phyloP scores from a whole-genome alignment of 2,888 invertebrate species.

The Drosophila incognita region DNA sequence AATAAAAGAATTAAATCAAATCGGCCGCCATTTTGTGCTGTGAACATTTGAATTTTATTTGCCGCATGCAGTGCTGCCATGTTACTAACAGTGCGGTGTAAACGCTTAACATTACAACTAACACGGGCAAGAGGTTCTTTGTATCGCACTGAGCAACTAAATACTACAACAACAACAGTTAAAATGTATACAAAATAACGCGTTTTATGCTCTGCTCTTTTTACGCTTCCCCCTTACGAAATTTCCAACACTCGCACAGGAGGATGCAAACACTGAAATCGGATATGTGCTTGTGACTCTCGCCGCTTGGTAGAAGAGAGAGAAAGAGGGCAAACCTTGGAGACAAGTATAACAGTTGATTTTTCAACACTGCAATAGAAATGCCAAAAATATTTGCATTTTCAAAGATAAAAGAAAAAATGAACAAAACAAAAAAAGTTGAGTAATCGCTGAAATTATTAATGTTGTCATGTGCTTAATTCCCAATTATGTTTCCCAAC shows the following conservation, averaged over 20 bases:
- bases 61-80: slow-evolving; percentile 29
- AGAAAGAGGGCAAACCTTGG: slow-evolving; percentile 1
- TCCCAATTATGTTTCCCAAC: slow-evolving; percentile 36
- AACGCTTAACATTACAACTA: slow-evolving; percentile 44
- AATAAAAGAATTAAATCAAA: slow-evolving; percentile 44
- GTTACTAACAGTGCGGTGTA: slow-evolving; percentile 58
- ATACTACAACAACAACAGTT: slow-evolving; percentile 19
- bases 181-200: slow-evolving; percentile 70
- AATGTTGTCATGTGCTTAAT: slow-evolving; percentile 51
- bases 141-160: slow-evolving; percentile 29
- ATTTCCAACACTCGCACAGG: slow-evolving; percentile 85
- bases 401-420: slow-evolving; percentile 41
- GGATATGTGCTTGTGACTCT: slow-evolving; percentile 89
- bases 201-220: slow-evolving; percentile 69
- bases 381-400: slow-evolving; percentile 62
- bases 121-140: slow-evolving; percentile 37
- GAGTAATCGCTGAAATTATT: slow-evolving; percentile 37
- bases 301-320: slow-evolving; percentile 86
- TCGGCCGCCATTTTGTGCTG: slow-evolving; percentile 29
- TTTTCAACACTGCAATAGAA: slow-evolving; percentile 59
- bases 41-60: slow-evolving; percentile 22
- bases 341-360: slow-evolving; percentile 15
- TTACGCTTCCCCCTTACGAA: slow-evolving; percentile 60
- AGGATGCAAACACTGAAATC: slow-evolving; percentile 88
- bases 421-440: slow-evolving; percentile 9